These are phyloP conservation scores for Podarcis muralis DNA, from an alignment of 2,113 vertebrate genomes.

Conservation along the genomic window DNA sequence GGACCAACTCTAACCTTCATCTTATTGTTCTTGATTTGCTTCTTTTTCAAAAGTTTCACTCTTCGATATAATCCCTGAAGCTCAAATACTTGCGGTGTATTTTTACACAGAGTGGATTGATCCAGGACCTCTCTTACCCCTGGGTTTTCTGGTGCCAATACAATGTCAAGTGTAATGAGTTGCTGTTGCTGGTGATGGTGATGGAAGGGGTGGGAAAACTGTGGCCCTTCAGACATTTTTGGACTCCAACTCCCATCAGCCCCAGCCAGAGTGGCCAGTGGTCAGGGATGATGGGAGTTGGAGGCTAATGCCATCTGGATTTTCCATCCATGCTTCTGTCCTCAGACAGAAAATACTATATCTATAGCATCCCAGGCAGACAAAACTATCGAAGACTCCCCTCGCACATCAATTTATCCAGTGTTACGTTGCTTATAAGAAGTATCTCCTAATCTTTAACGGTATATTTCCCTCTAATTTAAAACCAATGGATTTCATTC, in stretches of 20 bases:
- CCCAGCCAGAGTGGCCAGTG: no score
- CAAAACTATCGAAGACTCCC: background rate
- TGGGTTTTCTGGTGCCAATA: background rate
- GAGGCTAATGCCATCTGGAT: no score
- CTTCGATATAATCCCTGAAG: constrained; percentile 52
- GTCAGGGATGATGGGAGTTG: no score
- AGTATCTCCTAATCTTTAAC: background rate
- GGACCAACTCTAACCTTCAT: constrained; percentile 36
- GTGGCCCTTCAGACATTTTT: no score
- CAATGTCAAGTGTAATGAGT: background rate
- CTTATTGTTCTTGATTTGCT: constrained; percentile 63
- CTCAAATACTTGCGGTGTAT: background rate
- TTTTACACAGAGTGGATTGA: background rate
- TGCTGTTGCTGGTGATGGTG: background rate
- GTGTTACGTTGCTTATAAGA: no score
- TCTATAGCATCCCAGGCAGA: background rate
- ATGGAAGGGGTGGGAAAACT: background rate
- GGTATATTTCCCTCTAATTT: background rate
- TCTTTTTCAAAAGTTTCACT: constrained; percentile 65
- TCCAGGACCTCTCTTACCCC: background rate
- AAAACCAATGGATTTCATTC: background rate
- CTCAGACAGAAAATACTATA: background rate
- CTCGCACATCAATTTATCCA: background rate
- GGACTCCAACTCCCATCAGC: no score
- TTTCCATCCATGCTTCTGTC: no score